Evolutionary conservation across 2,888 invertebrate species (phyloP).

Genomic region (Pomacea canaliculata): DNA sequence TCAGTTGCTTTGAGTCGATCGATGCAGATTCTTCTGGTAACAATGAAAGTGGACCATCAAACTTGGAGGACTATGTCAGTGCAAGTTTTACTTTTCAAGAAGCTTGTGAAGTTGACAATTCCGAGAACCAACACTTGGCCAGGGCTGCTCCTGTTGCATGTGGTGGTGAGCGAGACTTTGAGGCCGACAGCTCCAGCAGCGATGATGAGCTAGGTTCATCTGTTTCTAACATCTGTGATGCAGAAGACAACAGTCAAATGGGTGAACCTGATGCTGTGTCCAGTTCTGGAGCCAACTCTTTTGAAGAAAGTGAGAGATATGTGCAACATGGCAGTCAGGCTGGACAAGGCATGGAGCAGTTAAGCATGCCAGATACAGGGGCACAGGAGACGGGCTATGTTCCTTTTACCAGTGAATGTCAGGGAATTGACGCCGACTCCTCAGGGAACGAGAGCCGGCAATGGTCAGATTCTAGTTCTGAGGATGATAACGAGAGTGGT

Average conservation of each 20-base stretch:
- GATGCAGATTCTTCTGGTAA: constrained; percentile 3
- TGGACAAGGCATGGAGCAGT: too few relatives aligned
- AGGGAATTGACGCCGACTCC: not conserved
- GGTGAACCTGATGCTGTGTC: not conserved
- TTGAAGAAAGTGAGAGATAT: not conserved
- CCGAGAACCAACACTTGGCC: not conserved
- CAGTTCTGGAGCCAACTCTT: constrained; percentile 1
- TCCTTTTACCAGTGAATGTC: not conserved
- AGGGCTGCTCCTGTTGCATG: not conserved
- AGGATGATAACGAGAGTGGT: not conserved
- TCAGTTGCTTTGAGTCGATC: not conserved
- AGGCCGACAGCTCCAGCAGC: not conserved
- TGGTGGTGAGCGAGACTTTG: not conserved
- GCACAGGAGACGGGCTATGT: not conserved
- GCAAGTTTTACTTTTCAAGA: not conserved
- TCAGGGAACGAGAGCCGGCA: not conserved
- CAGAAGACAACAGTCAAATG: not conserved
- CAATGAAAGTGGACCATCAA: not conserved
- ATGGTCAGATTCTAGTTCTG: not conserved
- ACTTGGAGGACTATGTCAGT: not conserved
- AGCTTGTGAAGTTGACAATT: not conserved
- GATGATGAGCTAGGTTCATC: not conserved
- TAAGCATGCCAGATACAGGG: not conserved
- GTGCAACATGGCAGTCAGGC: not conserved
- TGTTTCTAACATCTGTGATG: not conserved